These are phyloP conservation scores for Pristiophorus japonicus DNA, from an alignment of 2,113 vertebrate species.

Conservation along the genomic window DNA sequence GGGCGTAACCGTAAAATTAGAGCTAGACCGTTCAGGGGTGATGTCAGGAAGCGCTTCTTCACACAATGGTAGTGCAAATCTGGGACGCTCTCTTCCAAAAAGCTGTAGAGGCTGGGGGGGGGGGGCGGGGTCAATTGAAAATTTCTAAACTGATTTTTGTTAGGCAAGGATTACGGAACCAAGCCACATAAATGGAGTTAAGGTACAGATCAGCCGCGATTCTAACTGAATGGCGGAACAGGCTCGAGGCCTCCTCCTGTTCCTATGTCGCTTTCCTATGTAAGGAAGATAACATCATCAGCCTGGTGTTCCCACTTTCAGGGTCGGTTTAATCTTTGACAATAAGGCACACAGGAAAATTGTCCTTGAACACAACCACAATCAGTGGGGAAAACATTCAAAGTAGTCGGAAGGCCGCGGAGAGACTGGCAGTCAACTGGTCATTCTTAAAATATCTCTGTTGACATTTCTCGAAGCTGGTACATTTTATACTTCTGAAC, in stretches of 20 bases:
- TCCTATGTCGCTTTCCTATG: background rate
- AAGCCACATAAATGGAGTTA: background rate
- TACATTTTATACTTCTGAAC: background rate
- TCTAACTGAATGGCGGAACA: background rate
- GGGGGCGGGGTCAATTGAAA: too few relatives aligned
- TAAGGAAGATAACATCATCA: background rate
- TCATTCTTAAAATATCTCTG: background rate
- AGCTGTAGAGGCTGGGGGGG: too few relatives aligned
- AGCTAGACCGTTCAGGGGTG: too few relatives aligned
- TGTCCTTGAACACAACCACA: background rate
- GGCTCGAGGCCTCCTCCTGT: background rate
- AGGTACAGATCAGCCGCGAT: background rate
- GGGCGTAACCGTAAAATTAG: too few relatives aligned
- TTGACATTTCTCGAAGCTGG: background rate
- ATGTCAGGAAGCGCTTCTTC: too few relatives aligned
- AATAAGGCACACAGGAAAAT: background rate
- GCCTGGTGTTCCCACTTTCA: background rate
- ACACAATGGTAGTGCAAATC: too few relatives aligned
- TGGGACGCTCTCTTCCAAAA: too few relatives aligned
- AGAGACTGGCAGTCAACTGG: too few relatives aligned
- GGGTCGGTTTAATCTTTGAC: background rate
- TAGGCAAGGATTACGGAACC: background rate
- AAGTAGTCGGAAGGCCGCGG: background rate
- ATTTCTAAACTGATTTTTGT: too few relatives aligned
- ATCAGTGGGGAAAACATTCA: background rate